Percentiles rank a stretch among this genome's conserved stretches.
Conservation (phyloP, 2,797 vertebrate genomes). For the Artibeus lituratus region DNA sequence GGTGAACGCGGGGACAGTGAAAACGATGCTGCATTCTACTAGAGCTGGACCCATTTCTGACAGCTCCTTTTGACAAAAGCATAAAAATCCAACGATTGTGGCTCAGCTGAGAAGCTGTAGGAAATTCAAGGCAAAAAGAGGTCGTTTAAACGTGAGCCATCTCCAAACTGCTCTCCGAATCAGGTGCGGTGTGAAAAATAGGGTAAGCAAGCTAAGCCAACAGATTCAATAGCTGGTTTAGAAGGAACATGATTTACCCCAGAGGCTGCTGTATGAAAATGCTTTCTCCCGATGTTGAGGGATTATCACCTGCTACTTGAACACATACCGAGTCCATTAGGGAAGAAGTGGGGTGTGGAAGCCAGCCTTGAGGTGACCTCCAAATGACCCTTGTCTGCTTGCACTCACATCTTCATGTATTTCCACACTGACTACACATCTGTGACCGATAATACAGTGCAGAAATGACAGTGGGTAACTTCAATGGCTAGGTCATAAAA, state of each 20-base stretch:
- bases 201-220: background rate
- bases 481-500: background rate
- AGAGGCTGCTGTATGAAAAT: background rate
- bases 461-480: background rate
- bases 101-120: slow-evolving; percentile 22
- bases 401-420: background rate
- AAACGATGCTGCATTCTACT: slow-evolving; percentile 41
- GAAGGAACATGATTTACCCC: background rate
- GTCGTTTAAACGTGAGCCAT: background rate
- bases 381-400: background rate
- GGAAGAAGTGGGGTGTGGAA: background rate
- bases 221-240: background rate
- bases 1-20: slow-evolving; percentile 45
- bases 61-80: slow-evolving; percentile 64
- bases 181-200: background rate
- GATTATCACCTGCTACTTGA: background rate
- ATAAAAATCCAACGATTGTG: slow-evolving; percentile 60
- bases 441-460: background rate
- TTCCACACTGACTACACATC: background rate
- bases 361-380: background rate
- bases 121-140: background rate
- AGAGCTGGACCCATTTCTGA: slow-evolving; percentile 39
- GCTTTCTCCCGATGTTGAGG: background rate
- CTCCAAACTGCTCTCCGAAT: background rate
- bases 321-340: background rate